Conservation (phyloP, 2,888 invertebrate genomes). For the Lithophane ornitopus region DNA sequence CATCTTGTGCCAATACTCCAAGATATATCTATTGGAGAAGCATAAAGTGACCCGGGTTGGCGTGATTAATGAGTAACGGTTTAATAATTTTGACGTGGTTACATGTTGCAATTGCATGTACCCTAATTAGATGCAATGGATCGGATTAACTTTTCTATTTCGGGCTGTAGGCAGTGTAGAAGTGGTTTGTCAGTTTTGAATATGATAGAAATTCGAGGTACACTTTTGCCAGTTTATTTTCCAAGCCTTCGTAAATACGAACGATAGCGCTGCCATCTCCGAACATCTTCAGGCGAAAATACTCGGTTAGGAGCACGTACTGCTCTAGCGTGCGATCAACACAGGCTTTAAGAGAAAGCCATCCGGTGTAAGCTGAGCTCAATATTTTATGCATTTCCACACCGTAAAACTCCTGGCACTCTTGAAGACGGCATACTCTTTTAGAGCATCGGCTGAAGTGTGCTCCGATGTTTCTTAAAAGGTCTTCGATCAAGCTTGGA, state of each 20-base stretch:
- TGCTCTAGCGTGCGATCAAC: neutral
- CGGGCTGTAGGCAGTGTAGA: neutral
- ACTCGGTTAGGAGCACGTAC: neutral
- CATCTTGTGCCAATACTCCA: too few species aligned
- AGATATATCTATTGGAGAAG: too few species aligned
- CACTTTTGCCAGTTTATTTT: neutral
- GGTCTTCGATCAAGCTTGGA: neutral
- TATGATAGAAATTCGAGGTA: neutral
- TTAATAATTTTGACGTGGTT: neutral
- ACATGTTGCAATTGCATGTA: too few species aligned
- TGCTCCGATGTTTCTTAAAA: neutral
- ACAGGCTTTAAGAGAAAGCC: too few species aligned
- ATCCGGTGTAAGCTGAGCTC: neutral
- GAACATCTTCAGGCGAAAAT: neutral
- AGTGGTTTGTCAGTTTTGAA: neutral
- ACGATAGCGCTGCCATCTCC: slow-evolving; percentile 3
- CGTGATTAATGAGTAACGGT: too few species aligned
- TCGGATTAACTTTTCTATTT: neutral
- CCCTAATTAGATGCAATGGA: slow-evolving; percentile 1
- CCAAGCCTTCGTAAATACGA: neutral
- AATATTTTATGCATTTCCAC: neutral
- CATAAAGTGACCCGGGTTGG: too few species aligned
- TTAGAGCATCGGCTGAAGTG: neutral
- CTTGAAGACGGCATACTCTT: neutral
- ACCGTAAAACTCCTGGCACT: neutral